Evolutionary conservation across 2,797 vertebrate species (phyloP), one percentile per base, ranked within the genome.

Genomic region (Helarctos malayanus): DNA sequence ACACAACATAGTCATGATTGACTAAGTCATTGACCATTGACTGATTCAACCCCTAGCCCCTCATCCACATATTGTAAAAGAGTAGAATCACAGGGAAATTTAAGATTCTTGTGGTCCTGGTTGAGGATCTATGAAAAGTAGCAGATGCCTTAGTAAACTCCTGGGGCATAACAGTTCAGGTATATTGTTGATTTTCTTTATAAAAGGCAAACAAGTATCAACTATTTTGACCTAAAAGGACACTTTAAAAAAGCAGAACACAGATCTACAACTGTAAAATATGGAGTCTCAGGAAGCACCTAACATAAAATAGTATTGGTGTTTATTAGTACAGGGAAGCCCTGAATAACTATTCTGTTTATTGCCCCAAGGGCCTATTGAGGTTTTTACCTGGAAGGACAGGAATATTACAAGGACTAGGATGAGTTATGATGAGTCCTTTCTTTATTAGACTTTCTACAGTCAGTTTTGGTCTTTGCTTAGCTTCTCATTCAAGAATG

Each of bases 381-480:
- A 32, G 3, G 9, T 47, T 85, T 95, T 87, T 41, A 47, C 69
- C 4, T 61, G 27, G 27, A 35, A 57, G 23, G 35, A 81, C n/a
- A 91, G 27, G 68, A 38, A 14, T 38, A 12, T 80, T 81, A 59
- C 8, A 84, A 91, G 54, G 68, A 21, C 41, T 73, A 80, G 27
- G 29, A 45, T 76, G 80, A 68, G 73, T 9, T 79, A 35, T 49
- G 52, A 41, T 18, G 2, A 59, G 18, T 82, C 9, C 47, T 87
- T 87, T 86, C 27, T 86, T n/a, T 71, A 57, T 59, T 65, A 69
- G 16, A 10, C 9, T 88, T 83, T 80, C 49, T 54, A 76, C 1
- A 86, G n/a, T 87, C 29, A 81, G 23, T 83, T 94, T 86, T 91
- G 57, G 59, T 54, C 32, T 91, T 80, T 79, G 15, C 69, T 88